phyloP scores from a whole-genome alignment of 2,888 invertebrate species.

The Pocota personata region DNA sequence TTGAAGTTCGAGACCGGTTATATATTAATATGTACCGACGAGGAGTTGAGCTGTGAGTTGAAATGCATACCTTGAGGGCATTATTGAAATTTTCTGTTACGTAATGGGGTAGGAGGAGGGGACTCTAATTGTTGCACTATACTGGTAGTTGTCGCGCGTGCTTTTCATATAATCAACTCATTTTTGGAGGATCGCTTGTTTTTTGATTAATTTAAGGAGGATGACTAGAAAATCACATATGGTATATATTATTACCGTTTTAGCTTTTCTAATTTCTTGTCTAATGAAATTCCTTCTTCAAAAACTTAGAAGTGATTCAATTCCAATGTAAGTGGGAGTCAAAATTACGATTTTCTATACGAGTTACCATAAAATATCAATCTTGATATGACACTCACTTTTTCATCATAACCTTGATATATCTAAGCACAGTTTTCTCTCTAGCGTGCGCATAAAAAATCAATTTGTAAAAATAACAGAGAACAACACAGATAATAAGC shows the following conservation, averaged over 20 bases:
- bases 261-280: no score
- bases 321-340: no score
- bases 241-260: no score
- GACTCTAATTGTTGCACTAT: not conserved
- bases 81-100: constrained; percentile 10
- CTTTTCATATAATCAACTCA: constrained; percentile 6
- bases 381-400: not conserved
- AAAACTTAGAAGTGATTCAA: no score
- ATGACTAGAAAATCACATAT: no score
- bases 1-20: constrained; percentile 15
- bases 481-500: constrained; percentile 35
- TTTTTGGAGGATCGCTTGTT: not conserved
- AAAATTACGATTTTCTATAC: no score
- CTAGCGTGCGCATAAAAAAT: constrained; percentile 47
- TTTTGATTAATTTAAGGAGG: not conserved
- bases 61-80: constrained; percentile 14
- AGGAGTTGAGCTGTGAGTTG: not conserved
- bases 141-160: not conserved
- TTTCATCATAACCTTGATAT: not conserved
- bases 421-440: not conserved
- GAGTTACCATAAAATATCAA: no score
- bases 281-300: no score
- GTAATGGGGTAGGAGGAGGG: not conserved
- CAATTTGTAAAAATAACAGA: constrained; percentile 53
- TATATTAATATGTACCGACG: not conserved